Base-by-base conservation (phyloP, 2,888 invertebrate species). In the Notocelia uddmanniana region DNA sequence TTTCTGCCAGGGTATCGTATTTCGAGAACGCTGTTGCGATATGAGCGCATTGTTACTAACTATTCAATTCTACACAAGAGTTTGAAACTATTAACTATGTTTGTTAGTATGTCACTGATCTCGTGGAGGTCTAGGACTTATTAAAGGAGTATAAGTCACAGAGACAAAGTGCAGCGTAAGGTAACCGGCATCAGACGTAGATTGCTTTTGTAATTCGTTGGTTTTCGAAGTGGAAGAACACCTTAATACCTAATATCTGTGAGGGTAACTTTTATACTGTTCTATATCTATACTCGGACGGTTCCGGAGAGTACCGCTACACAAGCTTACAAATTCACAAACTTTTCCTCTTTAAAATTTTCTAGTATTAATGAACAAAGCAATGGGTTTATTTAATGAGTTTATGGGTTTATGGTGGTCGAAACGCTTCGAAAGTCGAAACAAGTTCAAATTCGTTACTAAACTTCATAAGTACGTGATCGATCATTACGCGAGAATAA, bases 1-100 rank as follows among this genome's bases (percentile, higher is more conserved):
- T 15, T 26, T 5, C 26, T 13, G 19, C 5, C 19, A 52, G 34
- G 50, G 31, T 52, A 63, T 50, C 21, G 34, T 50, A 63, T 34
- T 63, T 34, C 6, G 34, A 31, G 50, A 50, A 31, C 45, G n/a
- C n/a, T n/a, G n/a, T n/a, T 31, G 62, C 34, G 60, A 45, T 59
- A 41, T 26, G 48, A 31, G 18, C 63, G 26, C 60, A 60, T 48
- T 48, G 60, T 52, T 63, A 15, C 15, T 2, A 52, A 34, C 31
- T 34, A 37, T 60, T n/a, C 48, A 31, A 23, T 48, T 18, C 18
- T 50, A 50, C 31, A 34, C 50, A 18, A 52, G 15, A 52, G 52
- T 52, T 34, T 15, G 34, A 13, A 59, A 45, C 41, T 59, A 59
- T 41, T 52, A 48, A 63, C 15, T 31, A 45, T 19, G 52, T 34